phyloP scores from a whole-genome alignment of 1,140 invertebrate species.

The Alviniconcha marisindica region DNA sequence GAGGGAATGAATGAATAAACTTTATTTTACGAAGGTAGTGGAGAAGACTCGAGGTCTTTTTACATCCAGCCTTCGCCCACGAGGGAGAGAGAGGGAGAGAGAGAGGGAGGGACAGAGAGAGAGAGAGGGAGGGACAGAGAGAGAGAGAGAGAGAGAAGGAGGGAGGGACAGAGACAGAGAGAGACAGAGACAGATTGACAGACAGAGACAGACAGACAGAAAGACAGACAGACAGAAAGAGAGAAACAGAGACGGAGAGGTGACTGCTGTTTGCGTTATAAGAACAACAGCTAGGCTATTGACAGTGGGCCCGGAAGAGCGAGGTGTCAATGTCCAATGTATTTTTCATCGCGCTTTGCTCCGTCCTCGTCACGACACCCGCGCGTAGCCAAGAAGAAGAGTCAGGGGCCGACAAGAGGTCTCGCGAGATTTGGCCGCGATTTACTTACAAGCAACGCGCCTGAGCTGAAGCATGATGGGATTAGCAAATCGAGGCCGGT shows the following conservation, averaged over 20 bases:
- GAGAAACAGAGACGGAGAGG: no score
- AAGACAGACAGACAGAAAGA: no score
- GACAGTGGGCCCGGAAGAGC: no score
- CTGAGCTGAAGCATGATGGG: slow-evolving; percentile 39
- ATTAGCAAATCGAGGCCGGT: slow-evolving; percentile 36
- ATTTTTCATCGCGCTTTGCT: slow-evolving; percentile 17
- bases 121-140: not conserved
- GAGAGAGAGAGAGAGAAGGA: not conserved
- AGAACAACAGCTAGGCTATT: no score
- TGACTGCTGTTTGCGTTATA: no score
- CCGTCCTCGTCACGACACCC: not conserved
- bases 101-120: not conserved
- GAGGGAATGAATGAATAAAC: not conserved
- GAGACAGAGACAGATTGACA: not conserved
- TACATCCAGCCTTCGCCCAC: no score
- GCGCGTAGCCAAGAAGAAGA: not conserved
- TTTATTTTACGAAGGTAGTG: no score
- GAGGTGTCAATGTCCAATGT: not conserved
- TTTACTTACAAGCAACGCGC: slow-evolving; percentile 38
- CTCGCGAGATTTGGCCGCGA: slow-evolving; percentile 33
- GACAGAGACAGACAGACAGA: no score
- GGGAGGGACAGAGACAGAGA: not conserved
- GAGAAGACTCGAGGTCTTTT: no score
- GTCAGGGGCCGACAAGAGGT: slow-evolving; percentile 26
- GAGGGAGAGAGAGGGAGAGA: not conserved